phyloP scores from a whole-genome alignment of 1,140 invertebrate species.

The Diabrotica undecimpunctata region DNA sequence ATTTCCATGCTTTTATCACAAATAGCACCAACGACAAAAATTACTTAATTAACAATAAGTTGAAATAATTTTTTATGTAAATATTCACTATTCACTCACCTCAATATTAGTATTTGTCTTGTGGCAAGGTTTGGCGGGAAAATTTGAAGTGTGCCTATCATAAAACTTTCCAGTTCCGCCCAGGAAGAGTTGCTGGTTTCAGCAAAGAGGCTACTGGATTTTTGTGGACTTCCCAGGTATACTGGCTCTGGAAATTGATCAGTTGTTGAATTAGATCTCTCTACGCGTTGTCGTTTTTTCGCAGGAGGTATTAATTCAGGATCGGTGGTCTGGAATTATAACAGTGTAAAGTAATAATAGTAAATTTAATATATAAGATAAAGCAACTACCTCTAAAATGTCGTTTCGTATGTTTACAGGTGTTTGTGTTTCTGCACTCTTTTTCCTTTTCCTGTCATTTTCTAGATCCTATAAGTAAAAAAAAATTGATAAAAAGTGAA shows the following conservation, averaged over 20 bases:
- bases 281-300: conserved; percentile 7
- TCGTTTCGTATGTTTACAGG: neutral
- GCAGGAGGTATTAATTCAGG: neutral
- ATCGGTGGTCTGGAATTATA: neutral
- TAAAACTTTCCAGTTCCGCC: conserved; percentile 83
- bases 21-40: too few relatives aligned
- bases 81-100: conserved; percentile 46
- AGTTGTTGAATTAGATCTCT: neutral
- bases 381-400: neutral
- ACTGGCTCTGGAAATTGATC: neutral
- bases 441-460: neutral
- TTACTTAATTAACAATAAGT: too few relatives aligned
- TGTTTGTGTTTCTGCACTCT: neutral
- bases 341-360: too few relatives aligned
- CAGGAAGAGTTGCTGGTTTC: conserved; percentile 76
- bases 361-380: too few relatives aligned
- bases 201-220: conserved; percentile 21
- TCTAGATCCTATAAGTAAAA: neutral
- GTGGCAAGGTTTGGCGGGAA: conserved; percentile 83
- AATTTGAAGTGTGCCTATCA: conserved; percentile 79
- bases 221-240: conserved; percentile 18
- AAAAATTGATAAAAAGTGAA: too few relatives aligned
- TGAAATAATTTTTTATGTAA: too few relatives aligned
- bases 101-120: conserved; percentile 85
- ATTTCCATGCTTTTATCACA: too few relatives aligned